These are phyloP conservation scores for Diarsia rubi DNA, from an alignment of 2,888 invertebrate species.

Conservation along the genomic window DNA sequence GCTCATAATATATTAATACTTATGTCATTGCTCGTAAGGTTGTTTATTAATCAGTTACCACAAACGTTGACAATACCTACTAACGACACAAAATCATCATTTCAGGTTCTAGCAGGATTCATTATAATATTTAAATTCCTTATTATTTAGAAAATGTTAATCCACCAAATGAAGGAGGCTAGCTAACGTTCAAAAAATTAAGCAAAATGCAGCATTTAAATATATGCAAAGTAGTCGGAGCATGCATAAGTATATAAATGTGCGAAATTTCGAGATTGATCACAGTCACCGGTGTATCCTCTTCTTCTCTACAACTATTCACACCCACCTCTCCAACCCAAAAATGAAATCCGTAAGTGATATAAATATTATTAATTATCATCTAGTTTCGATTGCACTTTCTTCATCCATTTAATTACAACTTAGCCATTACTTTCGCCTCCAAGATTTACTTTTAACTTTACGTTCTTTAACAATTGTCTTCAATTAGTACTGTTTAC, in stretches of 20 bases:
- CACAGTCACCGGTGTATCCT: constrained; percentile 77
- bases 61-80: constrained; percentile 8
- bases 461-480: neutral
- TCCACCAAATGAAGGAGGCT: constrained; percentile 34
- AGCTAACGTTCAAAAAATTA: constrained; percentile 45
- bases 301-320: constrained; percentile 63
- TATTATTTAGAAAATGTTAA: constrained; percentile 34
- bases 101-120: constrained; percentile 33
- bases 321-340: constrained; percentile 64
- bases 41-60: neutral
- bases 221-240: constrained; percentile 74
- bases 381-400: neutral
- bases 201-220: constrained; percentile 65
- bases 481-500: neutral
- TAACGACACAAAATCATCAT: constrained; percentile 12
- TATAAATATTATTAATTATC: neutral
- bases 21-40: constrained; percentile 3
- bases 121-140: constrained; percentile 57
- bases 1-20: constrained; percentile 9
- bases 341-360: constrained; percentile 85
- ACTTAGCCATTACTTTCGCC: neutral
- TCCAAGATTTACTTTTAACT: neutral
- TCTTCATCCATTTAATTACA: neutral
- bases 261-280: constrained; percentile 64
- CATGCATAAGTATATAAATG: constrained; percentile 76